Evolutionary conservation across 2,113 vertebrate species (phyloP).

Genomic region (Lamprologus sp.): DNA sequence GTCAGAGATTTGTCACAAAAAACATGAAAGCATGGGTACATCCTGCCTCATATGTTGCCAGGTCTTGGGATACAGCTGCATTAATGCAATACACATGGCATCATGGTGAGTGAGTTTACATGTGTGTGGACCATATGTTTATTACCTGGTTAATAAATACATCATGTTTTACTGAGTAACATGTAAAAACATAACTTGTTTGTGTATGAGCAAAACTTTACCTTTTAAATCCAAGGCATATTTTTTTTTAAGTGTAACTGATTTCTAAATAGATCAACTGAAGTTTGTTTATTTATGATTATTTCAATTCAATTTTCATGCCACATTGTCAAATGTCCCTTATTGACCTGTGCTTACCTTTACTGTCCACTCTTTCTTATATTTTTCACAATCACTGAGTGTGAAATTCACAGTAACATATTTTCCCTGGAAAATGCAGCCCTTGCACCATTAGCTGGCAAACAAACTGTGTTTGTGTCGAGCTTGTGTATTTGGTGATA

Average conservation of each 20-base stretch:
- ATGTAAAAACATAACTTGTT: background rate
- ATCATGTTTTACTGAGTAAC: background rate
- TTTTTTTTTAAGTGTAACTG: background rate
- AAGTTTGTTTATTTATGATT: background rate
- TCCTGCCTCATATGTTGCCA: background rate
- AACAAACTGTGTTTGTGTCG: background rate
- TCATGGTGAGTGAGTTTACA: background rate
- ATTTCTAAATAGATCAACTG: background rate
- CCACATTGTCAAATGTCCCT: background rate
- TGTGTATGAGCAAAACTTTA: background rate
- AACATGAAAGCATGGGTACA: background rate
- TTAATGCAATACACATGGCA: background rate
- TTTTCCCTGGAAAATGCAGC: background rate
- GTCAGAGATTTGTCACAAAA: background rate
- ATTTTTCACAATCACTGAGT: background rate
- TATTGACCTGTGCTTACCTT: background rate
- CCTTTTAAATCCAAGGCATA: background rate
- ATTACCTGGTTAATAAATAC: background rate
- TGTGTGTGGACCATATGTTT: background rate
- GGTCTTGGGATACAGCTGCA: background rate
- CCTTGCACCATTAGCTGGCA: background rate
- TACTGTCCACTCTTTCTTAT: background rate
- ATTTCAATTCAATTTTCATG: background rate
- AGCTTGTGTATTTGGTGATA: background rate
- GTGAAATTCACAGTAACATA: background rate